Conservation (phyloP, 2,113 vertebrate species). For the Megaceryle maxima region DNA sequence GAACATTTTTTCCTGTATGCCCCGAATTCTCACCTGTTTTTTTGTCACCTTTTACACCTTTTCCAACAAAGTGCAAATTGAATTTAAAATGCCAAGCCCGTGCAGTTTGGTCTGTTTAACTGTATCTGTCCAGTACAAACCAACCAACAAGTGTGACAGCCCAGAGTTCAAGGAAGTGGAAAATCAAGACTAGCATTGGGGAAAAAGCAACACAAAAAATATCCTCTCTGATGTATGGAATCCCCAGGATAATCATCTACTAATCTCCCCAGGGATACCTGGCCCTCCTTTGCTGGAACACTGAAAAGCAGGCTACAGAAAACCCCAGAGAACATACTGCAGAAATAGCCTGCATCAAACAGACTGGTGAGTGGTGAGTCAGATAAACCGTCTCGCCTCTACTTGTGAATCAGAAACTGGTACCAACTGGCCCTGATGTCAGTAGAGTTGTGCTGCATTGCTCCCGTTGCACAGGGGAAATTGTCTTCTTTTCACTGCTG, state of each 20-base stretch:
- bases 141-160: fast-evolving
- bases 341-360: not conserved
- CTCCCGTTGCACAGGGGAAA: not conserved
- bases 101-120: not conserved
- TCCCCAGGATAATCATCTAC: not conserved
- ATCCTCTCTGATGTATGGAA: not conserved
- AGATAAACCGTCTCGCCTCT: not conserved
- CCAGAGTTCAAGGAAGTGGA: not conserved
- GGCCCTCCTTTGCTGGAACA: not conserved
- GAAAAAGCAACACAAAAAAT: not conserved
- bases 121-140: not conserved
- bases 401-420: not conserved
- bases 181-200: not conserved
- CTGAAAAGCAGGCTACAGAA: constrained; percentile 10
- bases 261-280: not conserved
- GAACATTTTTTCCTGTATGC: not conserved
- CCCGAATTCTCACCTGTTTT: not conserved
- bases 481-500: not conserved
- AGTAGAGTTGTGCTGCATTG: not conserved
- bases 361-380: not conserved
- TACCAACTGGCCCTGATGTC: not conserved
- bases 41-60: not conserved
- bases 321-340: not conserved
- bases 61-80: not conserved
- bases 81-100: not conserved